A percentile compares a stretch with the other conserved stretches of the same genome.
phyloP scores from a whole-genome alignment of 1,140 invertebrate species.

The Metaphire vulgaris region DNA sequence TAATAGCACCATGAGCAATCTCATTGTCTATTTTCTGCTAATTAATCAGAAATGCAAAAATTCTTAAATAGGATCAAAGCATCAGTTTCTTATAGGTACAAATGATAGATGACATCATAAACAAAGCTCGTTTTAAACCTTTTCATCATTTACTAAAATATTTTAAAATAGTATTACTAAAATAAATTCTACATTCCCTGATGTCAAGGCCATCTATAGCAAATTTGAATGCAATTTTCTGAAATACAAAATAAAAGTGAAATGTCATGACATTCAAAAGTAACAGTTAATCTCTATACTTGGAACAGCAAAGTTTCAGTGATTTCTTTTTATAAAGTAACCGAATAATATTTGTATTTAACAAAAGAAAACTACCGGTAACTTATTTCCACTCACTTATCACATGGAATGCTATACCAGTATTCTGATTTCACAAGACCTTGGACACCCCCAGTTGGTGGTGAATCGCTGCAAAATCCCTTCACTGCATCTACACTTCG shows the following conservation, averaged over 20 bases:
- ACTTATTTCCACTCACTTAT: not conserved
- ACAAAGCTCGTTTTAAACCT: not conserved
- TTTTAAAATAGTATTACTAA: too few relatives aligned
- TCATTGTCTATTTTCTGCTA: too few relatives aligned
- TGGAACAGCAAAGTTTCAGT: not conserved
- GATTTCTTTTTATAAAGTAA: too few relatives aligned
- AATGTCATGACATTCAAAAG: too few relatives aligned
- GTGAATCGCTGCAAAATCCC: not conserved
- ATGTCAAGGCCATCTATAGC: too few relatives aligned
- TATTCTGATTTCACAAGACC: not conserved
- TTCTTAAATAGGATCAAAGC: not conserved
- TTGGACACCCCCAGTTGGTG: not conserved
- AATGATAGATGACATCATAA: not conserved
- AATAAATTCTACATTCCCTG: too few relatives aligned
- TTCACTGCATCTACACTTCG: not conserved
- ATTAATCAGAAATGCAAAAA: too few relatives aligned
- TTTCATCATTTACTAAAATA: too few relatives aligned
- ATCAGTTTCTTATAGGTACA: not conserved
- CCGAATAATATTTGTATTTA: too few relatives aligned
- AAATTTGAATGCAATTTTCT: too few relatives aligned
- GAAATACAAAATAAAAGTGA: not conserved
- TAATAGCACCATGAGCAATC: too few relatives aligned
- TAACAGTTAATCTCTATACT: not conserved
- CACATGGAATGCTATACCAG: not conserved
- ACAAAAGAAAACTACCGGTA: not conserved